Base-by-base conservation (phyloP, 2,797 vertebrate genomes). In the Tragelaphus eurycerus region DNA sequence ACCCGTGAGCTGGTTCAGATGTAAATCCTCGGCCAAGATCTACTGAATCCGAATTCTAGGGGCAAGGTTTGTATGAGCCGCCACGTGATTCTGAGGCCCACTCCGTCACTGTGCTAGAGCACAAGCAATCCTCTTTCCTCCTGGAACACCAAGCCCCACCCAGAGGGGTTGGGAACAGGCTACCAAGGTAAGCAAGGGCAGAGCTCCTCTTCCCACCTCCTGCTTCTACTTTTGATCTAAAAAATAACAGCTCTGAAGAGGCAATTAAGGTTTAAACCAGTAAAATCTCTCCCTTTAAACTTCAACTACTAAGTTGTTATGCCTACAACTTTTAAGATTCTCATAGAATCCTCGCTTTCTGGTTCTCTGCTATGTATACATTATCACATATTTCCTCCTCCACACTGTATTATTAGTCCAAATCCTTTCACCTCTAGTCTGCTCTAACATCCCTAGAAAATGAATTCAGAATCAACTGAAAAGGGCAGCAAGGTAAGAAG, bases 241-340 rank as follows among this genome's bases (percentile, higher is more conserved):
- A 38, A 97, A 91, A 50, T n/a, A 96, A 83, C 48, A 84, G 57
- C 48, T 93, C 34, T 90, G 29, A 93, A 97, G 79, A 88, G 62
- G 71, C 29, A 95, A 83, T 48, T 93, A 57, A 81, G 38, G 57
- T 34, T 90, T 90, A 54, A 67, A 59, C 59, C 59, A 7, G 60
- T 52, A 59, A 94, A 50, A n/a, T 34, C 48, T 27, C 52, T 81
- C 29, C 64, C 90, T 93, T 78, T 92, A 54, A 92, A 60, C 31
- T 55, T 85, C 54, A 88, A 82, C 13, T 64, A 52, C 54, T 50
- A 93, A 87, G 50, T 31, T 60, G 31, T 50, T 34, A 38, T 7
- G 38, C 89, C 64, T 84, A 60, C 21, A 96, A 71, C 25, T 82
- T 76, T 82, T 50, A 57, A n/a, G 54, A 93, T 93, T 93, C 67